Percentiles rank a stretch among this genome's conserved stretches.
These are phyloP conservation scores for Camponotus pennsylvanicus DNA, from an alignment of 1,140 invertebrate species.

Conservation along the genomic window DNA sequence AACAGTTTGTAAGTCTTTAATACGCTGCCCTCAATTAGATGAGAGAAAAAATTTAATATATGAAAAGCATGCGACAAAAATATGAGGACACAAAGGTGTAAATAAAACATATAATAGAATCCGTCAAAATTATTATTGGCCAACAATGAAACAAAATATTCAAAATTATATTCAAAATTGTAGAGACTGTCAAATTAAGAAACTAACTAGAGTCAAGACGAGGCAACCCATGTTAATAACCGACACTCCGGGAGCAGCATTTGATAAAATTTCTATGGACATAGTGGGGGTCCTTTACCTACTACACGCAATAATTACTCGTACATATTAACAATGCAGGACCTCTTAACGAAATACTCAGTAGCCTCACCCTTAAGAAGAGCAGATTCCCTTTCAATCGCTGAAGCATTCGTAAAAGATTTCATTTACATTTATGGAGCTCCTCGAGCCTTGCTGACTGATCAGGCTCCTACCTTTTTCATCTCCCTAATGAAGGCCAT, in stretches of 20 bases:
- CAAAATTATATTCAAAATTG: not conserved
- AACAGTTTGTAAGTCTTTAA: no score
- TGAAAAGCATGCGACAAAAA: not conserved
- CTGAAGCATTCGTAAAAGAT: not conserved
- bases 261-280: not conserved
- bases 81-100: not conserved
- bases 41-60: not conserved
- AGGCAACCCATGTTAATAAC: not conserved
- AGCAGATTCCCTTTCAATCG: not conserved
- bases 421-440: slow-evolving; percentile 7
- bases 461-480: not conserved
- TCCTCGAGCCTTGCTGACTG: not conserved
- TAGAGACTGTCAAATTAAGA: not conserved
- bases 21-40: no score
- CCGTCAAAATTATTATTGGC: not conserved
- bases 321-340: slow-evolving; percentile 11
- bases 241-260: not conserved
- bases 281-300: not conserved
- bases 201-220: not conserved
- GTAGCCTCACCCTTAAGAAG: not conserved
- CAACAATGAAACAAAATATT: not conserved
- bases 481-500: slow-evolving; percentile 14
- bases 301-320: not conserved
- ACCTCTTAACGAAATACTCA: slow-evolving; percentile 10
- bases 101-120: not conserved